A percentile compares a stretch with the other conserved stretches of the same genome.
Conservation (phyloP, 2,888 invertebrate species). For the Macaria notata region DNA sequence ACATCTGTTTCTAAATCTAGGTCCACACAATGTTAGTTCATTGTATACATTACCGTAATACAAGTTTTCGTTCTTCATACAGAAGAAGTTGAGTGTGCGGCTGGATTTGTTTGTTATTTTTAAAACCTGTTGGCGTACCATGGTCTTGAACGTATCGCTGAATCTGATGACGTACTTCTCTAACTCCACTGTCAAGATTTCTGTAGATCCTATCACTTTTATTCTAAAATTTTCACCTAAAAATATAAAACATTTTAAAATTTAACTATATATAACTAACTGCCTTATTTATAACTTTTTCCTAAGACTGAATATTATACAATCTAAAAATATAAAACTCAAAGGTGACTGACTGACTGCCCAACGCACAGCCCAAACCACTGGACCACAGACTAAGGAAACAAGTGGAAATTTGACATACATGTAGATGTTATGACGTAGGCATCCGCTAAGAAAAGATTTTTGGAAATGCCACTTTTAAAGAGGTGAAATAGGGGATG, state of each 20-base stretch:
- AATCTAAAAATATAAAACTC: too few relatives aligned
- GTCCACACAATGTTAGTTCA: too few relatives aligned
- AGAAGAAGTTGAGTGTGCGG: conserved; percentile 77
- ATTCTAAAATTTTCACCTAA: conserved; percentile 78
- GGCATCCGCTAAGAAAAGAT: too few relatives aligned
- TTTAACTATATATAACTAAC: not conserved
- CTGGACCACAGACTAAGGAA: too few relatives aligned
- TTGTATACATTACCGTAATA: conserved; percentile 51
- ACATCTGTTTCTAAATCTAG: too few relatives aligned
- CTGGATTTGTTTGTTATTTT: conserved; percentile 81
- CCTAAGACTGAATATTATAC: too few relatives aligned
- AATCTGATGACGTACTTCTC: conserved; percentile 77
- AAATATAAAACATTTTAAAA: not conserved
- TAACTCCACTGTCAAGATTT: conserved; percentile 72
- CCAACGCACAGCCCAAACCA: too few relatives aligned
- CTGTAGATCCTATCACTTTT: conserved; percentile 64
- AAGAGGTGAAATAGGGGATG: too few relatives aligned
- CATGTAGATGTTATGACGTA: too few relatives aligned
- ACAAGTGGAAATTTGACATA: too few relatives aligned
- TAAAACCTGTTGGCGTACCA: conserved; percentile 75
- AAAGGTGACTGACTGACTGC: too few relatives aligned
- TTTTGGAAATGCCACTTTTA: too few relatives aligned
- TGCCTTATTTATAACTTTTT: not conserved
- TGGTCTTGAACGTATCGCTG: conserved; percentile 81
- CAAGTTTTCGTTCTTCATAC: conserved; percentile 77